A percentile compares a stretch with the other conserved stretches of the same genome.
Evolutionary conservation across 1,140 invertebrate species (phyloP).

Genomic region (Aphis craccivora): DNA sequence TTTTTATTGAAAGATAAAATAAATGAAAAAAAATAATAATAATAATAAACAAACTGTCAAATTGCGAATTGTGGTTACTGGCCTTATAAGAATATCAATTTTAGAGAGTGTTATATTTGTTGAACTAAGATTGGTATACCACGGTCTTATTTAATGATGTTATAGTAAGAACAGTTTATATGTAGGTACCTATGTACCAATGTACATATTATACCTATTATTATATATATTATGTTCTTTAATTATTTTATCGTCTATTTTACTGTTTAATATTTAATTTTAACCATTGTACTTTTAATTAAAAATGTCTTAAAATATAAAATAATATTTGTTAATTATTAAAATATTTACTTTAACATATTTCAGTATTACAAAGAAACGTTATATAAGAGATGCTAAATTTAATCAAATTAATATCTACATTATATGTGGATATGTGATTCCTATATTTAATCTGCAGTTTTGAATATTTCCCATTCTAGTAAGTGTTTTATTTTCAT

Average conservation of each 20-base stretch:
- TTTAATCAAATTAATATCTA: not conserved
- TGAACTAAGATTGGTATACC: not conserved
- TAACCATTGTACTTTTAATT: not conserved
- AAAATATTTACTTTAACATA: not conserved
- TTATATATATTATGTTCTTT: too few relatives aligned
- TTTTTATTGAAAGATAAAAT: not conserved
- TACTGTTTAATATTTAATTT: not conserved
- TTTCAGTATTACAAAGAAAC: not conserved
- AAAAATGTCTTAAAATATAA: too few relatives aligned
- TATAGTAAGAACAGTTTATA: not conserved
- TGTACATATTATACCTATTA: too few relatives aligned
- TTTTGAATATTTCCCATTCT: not conserved
- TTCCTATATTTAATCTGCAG: not conserved
- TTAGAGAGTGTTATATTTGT: not conserved
- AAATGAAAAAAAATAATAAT: not conserved
- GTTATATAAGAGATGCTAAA: not conserved
- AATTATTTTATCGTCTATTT: not conserved
- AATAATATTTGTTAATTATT: too few relatives aligned
- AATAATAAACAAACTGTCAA: not conserved
- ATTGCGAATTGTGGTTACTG: not conserved
- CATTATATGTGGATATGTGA: not conserved
- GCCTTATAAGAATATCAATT: not conserved
- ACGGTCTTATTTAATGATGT: not conserved
- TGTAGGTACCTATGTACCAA: not conserved
- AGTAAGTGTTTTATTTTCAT: not conserved